Evolutionary conservation across 2,113 vertebrate genomes (phyloP).

Genomic region (Varanus komodoensis): DNA sequence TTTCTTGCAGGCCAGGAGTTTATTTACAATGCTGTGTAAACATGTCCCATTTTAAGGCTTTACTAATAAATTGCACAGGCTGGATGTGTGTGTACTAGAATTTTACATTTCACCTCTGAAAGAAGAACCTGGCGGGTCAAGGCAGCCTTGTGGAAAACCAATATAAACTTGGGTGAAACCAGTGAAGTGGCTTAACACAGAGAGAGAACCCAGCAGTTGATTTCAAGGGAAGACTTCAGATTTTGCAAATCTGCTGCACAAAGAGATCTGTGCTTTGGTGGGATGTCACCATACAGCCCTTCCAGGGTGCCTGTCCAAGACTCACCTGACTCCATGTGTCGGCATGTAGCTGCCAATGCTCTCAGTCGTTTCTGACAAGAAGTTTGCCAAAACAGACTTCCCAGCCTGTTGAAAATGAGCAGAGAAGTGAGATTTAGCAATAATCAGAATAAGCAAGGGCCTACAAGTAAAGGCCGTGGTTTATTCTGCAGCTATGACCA

Average conservation of each 20-base stretch:
- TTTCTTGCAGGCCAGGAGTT: background rate
- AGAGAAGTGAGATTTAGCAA: background rate
- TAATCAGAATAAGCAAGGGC: background rate
- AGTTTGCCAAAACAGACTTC: slow-evolving; percentile 92
- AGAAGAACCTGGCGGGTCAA: background rate
- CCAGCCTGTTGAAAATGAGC: slow-evolving; percentile 82
- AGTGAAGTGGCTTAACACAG: background rate
- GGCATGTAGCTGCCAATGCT: slow-evolving; percentile 87
- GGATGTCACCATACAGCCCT: no score
- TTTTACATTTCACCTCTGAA: background rate
- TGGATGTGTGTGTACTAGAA: background rate
- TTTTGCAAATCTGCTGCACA: background rate
- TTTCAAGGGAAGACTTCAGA: background rate
- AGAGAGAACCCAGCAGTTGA: background rate
- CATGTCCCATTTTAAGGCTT: background rate
- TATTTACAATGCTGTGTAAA: background rate
- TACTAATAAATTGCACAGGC: background rate
- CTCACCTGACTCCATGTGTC: slow-evolving; percentile 93
- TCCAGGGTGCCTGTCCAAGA: background rate
- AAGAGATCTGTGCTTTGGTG: background rate
- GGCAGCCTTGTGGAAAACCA: background rate
- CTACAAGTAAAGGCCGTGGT: background rate
- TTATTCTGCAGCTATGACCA: background rate
- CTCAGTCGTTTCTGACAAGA: slow-evolving; percentile 88
- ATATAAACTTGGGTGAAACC: background rate